A percentile compares a stretch with the other conserved stretches of the same genome.
Conservation (phyloP, 1,140 invertebrate species). For the Dreissena polymorpha region DNA sequence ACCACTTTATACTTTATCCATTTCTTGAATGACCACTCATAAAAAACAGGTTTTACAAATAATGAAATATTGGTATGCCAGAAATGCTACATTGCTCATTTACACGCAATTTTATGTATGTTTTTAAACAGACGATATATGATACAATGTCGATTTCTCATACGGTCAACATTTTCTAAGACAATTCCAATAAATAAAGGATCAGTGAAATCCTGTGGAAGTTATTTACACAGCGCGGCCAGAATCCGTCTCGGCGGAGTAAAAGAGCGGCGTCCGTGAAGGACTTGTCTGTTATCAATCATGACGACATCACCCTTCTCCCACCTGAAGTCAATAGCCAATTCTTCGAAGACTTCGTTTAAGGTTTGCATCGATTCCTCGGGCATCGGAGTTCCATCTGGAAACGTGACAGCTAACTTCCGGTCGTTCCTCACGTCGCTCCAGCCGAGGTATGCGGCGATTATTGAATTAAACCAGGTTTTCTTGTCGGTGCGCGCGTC, state of each 20-base stretch:
- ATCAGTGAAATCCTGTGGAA: background rate
- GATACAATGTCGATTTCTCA: too few relatives aligned
- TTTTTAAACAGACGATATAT: too few relatives aligned
- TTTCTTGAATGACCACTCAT: too few relatives aligned
- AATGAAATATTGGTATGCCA: too few relatives aligned
- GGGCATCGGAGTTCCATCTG: conserved; percentile 62
- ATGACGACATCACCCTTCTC: conserved; percentile 69
- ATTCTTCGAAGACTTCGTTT: conserved; percentile 62
- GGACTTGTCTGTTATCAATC: conserved; percentile 71
- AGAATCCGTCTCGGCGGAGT: conserved; percentile 70
- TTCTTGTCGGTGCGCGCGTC: conserved; percentile 67
- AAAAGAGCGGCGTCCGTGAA: conserved; percentile 69
- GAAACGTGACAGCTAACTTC: conserved; percentile 65
- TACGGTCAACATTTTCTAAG: too few relatives aligned
- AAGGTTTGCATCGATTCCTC: conserved; percentile 60
- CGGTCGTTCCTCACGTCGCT: conserved; percentile 67
- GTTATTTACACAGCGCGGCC: conserved; percentile 68
- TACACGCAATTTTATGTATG: too few relatives aligned
- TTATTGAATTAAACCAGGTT: conserved; percentile 75
- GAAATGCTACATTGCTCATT: too few relatives aligned
- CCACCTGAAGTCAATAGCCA: conserved; percentile 68
- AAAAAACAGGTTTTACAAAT: too few relatives aligned
- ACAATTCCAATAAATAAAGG: too few relatives aligned
- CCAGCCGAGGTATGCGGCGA: conserved; percentile 72
- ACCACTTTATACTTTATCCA: too few relatives aligned